Evolutionary conservation across 2,888 invertebrate species (phyloP).

Genomic region (Leptinotarsa tumamoca): DNA sequence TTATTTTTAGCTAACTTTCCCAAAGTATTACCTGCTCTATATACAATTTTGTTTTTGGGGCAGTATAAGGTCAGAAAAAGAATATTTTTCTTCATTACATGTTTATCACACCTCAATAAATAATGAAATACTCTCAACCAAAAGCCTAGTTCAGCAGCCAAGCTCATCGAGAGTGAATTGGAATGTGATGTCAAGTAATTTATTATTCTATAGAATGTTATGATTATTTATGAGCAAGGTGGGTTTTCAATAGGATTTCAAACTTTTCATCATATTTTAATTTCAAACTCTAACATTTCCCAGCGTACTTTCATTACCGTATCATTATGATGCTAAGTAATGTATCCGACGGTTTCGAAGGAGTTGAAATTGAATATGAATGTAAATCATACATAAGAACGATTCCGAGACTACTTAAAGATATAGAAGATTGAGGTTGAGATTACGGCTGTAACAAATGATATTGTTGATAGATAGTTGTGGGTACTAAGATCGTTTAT

Average conservation of each 20-base stretch:
- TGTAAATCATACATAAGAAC: constrained; percentile 12
- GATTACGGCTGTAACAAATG: background rate
- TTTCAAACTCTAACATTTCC: background rate
- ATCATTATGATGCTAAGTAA: constrained; percentile 5
- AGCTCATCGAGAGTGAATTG: background rate
- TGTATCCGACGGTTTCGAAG: background rate
- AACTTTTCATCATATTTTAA: constrained; percentile 11
- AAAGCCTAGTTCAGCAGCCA: background rate
- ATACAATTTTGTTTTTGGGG: no score
- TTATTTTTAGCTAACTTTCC: no score
- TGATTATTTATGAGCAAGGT: constrained; percentile 17
- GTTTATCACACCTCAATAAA: no score
- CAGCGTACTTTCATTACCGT: background rate
- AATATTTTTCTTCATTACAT: no score
- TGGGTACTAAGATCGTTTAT: background rate
- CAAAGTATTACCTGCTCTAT: no score
- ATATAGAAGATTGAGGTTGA: background rate
- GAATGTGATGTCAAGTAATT: background rate
- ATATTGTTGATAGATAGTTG: background rate
- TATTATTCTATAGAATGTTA: constrained; percentile 11
- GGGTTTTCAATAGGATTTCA: constrained; percentile 17
- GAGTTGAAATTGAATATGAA: constrained; percentile 15
- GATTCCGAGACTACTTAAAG: background rate
- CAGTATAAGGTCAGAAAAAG: no score
- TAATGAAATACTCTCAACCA: no score